Evolutionary conservation across 2,797 vertebrate genomes (phyloP), one percentile per base, ranked within the genome.

Genomic region (Phoxinus dragarum): DNA sequence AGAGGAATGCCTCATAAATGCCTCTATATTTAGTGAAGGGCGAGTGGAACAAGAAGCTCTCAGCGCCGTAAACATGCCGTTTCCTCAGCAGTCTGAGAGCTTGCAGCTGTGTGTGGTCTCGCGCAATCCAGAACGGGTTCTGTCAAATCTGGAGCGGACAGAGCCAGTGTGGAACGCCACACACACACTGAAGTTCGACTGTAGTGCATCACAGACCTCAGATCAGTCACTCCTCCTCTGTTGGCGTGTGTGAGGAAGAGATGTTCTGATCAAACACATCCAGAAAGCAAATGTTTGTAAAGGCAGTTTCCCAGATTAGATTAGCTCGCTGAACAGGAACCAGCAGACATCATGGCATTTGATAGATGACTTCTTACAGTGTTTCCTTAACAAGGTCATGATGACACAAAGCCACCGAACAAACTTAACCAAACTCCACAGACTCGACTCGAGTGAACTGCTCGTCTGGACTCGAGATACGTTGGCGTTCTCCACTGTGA

Each of bases 1-100:
- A 47, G 61, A 38, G 47, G 10, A 49, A 21, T 49, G 78, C 56
- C 71, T 40, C 79, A 84, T 74, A 17, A 77, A 81, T 21, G 52
- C n/a, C 73, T 44, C 80, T 84, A 67, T 81, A 72, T 84, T 76
- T 84, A 80, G 82, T 5, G n/a, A 27, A 61, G 21, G 40, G 76
- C 40, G 82, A 83, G 64, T 64, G 54, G 56, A 59, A 66, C 27
- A 56, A 74, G 40, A 16, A 16, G 47, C 34, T 49, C 16, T 36
- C 49, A 16, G 9, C 38, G 80, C 68, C 77, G 61, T 79, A 69
- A 52, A 31, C 73, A 82, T 36, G 56, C 0, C 16, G 77, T 1
- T 27, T 82, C 67, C 52, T 49, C 19, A n/a, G 6, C 23, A n/a
- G 34, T 21, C 21, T 44, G 44, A 80, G n/a, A 49, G 27, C 78